These are phyloP conservation scores for Cryptocephalus moraei DNA, from an alignment of 2,888 invertebrate genomes.

Conservation along the genomic window DNA sequence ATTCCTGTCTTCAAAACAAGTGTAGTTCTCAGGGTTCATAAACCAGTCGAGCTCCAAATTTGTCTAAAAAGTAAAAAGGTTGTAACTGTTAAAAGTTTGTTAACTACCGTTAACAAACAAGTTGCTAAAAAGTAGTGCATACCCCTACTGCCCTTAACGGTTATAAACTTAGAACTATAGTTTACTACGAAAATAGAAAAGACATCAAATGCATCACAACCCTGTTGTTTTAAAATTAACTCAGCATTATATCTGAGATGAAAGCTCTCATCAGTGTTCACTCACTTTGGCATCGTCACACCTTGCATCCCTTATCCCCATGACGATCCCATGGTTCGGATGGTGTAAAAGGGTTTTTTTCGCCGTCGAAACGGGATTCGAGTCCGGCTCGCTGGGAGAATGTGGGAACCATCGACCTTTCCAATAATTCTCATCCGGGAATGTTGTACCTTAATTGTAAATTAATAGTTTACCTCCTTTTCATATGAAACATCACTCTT, in stretches of 20 bases:
- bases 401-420: conserved; percentile 37
- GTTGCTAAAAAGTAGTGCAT: background rate
- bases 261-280: background rate
- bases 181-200: too few relatives aligned
- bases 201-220: too few relatives aligned
- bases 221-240: too few relatives aligned
- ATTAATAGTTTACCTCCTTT: background rate
- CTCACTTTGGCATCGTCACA: conserved; percentile 62
- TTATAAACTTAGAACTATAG: too few relatives aligned
- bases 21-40: conserved; percentile 44
- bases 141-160: background rate
- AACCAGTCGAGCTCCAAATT: conserved; percentile 53
- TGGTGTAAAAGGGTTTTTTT: conserved; percentile 16
- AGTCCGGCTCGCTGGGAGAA: conserved; percentile 21
- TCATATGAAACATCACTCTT: conserved; percentile 3
- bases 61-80: conserved; percentile 38
- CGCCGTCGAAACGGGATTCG: conserved; percentile 16
- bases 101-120: background rate
- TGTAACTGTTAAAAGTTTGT: too few relatives aligned
- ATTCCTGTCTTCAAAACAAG: conserved; percentile 47
- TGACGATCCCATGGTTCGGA: conserved; percentile 38
- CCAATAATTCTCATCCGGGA: conserved; percentile 19
- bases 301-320: conserved; percentile 42
- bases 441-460: background rate
- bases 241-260: too few relatives aligned